Base-by-base conservation (phyloP, 2,797 vertebrate genomes). In the Babyrousa celebensis region DNA sequence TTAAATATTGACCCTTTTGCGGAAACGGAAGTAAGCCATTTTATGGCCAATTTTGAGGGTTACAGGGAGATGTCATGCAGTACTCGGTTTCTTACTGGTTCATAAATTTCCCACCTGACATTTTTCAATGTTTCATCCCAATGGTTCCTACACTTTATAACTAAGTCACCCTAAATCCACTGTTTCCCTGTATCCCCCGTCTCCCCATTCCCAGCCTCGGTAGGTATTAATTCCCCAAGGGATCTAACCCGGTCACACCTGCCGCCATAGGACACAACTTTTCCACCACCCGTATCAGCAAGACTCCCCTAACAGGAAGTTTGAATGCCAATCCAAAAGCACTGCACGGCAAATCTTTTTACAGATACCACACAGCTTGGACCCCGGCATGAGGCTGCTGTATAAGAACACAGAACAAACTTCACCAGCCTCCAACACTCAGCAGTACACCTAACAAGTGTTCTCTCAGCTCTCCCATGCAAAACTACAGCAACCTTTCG, bases 401-500 rank as follows among this genome's bases (percentile, higher is more conserved):
- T 15, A 11, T 2, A 63, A 12, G 32, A 84, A 70, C 21, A 60
- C 1, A 20, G 79, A 83, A 60, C 60, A 65, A 67, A 56, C 62
- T 4, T 62, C 7, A 1, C 20, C 63, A 32, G 72, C 12, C 36
- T 48, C 60, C 68, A 43, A 2, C 9, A 32, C 52, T 48, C 29
- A 29, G 36, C 14, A 72, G 18, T 1, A 16, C 4, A 58, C 8
- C 43, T 85, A 56, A 20, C 15, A 43, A 25, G 11, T 3, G 1
- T 43, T 58, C n/a, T 15, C 68, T 14, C 15, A 29, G 43, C 10
- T 77, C n/a, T 18, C 56, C n/a, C 43, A 58, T 12, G 32, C n/a
- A 75, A 94, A 97, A 67, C 58, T 16, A 40, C 2, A 48, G 62
- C 52, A 85, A 83, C 68, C 7, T 88, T 91, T 72, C 78, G 32